These are phyloP conservation scores for Callosobruchus maculatus DNA, from an alignment of 2,888 invertebrate genomes.

Conservation along the genomic window DNA sequence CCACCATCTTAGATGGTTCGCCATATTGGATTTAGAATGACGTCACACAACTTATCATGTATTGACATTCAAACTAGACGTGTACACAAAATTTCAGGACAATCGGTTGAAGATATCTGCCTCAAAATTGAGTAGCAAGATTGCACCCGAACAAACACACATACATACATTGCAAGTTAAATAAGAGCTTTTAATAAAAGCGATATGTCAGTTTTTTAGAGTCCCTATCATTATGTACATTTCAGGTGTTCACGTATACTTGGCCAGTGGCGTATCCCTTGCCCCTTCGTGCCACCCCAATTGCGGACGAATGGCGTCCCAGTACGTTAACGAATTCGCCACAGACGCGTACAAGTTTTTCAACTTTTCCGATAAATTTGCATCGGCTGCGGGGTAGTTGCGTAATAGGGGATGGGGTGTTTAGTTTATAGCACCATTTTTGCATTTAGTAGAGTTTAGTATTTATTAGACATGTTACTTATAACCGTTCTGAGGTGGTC, in stretches of 20 bases:
- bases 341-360: neutral
- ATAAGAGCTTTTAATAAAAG: too few relatives aligned
- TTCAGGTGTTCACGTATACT: constrained; percentile 48
- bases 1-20: too few relatives aligned
- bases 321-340: constrained; percentile 21
- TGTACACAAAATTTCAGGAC: too few relatives aligned
- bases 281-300: constrained; percentile 49
- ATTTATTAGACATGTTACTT: neutral
- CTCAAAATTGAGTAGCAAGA: too few relatives aligned
- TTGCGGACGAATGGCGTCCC: constrained; percentile 42
- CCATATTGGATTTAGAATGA: too few relatives aligned
- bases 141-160: too few relatives aligned
- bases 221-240: constrained; percentile 32
- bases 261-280: constrained; percentile 45
- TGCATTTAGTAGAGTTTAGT: neutral
- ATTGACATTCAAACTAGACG: too few relatives aligned
- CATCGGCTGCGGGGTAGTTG: neutral
- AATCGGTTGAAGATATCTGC: too few relatives aligned
- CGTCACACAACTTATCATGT: too few relatives aligned
- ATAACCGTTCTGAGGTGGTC: neutral
- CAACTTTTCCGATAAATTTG: neutral
- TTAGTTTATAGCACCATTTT: neutral
- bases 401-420: neutral
- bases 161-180: too few relatives aligned
- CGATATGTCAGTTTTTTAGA: too few relatives aligned